Evolutionary conservation across 1,140 invertebrate genomes (phyloP), one percentile per base, ranked within the genome.

Genomic region (Bombus turneri): DNA sequence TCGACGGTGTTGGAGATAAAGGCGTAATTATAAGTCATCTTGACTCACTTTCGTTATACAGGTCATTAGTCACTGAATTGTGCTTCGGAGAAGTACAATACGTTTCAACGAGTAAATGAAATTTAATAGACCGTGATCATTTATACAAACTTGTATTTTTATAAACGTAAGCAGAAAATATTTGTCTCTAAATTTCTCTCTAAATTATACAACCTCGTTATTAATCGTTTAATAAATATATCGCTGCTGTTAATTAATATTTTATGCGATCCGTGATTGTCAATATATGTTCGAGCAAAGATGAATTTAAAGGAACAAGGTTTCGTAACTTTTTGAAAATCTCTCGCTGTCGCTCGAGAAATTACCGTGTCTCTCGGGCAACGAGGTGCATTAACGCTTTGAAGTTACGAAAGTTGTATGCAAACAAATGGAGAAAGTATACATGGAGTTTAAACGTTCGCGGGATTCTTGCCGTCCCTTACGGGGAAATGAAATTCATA

Each of bases 381-480:
- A 79, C 39, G 15, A 28, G 13, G n/a, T 34, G 9, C 39, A 66
- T n/a, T 22, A 43, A 78, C 39, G 31, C 37, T 66, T 78, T 43
- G 76, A 66, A 78, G 39, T 64, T 43, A 25, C n/a, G 34, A 53
- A 39, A 39, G 43, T 37, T 80, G 31, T 37, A 80, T 71, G 43
- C 78, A 80, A 80, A 69, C 43, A 69, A 80, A 69, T 68, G 77
- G 41, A 37, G 64, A 79, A 79, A 79, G 64, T 79, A 68, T 68
- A 22, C 64, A 8, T 3, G 10, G 39, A 78, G 64, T 79, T 79
- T 79, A 79, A 53, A n/a, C 47, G 13, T 13, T 53, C 66, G 43
- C 57, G 43, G 37, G 47, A 71, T 81, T 71, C 47, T 39, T 22
- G 41, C 25, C 28, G 34, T 28, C 43, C 28, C 64, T 39, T 34